Evolutionary conservation across 2,113 vertebrate genomes (phyloP).

Genomic region (Aix galericulata): DNA sequence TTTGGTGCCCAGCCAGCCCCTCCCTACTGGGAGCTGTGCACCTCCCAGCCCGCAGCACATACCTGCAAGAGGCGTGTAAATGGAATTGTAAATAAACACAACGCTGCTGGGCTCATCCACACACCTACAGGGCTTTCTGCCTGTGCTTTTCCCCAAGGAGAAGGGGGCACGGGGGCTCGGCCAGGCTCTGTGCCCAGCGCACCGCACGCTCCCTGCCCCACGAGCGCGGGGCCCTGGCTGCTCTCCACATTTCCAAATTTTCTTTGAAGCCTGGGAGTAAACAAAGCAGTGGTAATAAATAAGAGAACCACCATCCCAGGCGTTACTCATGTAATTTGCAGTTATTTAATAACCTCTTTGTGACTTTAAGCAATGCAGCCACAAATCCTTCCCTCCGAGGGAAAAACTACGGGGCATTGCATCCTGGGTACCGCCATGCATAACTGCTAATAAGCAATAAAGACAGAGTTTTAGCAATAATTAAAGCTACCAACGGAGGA

Average conservation of each 20-base stretch:
- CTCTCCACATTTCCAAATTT: background rate
- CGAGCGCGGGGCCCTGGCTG: background rate
- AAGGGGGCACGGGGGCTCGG: background rate
- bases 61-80: background rate
- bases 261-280: background rate
- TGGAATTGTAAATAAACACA: background rate
- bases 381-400: background rate
- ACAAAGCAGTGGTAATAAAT: background rate
- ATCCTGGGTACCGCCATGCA: background rate
- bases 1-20: constrained; percentile 8
- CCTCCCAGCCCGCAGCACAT: background rate
- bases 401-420: background rate
- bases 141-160: background rate
- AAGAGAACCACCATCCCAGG: background rate
- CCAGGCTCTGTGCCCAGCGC: background rate
- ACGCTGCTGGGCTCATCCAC: background rate
- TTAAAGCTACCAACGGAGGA: constrained; percentile 60
- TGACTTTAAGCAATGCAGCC: background rate
- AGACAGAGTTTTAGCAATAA: constrained; percentile 57
- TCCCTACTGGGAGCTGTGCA: background rate
- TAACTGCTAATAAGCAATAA: constrained; percentile 67
- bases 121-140: background rate
- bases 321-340: background rate
- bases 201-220: background rate
- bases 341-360: background rate